Evolutionary conservation across 1,140 invertebrate species (phyloP).

Genomic region (Heliothis subflexa): DNA sequence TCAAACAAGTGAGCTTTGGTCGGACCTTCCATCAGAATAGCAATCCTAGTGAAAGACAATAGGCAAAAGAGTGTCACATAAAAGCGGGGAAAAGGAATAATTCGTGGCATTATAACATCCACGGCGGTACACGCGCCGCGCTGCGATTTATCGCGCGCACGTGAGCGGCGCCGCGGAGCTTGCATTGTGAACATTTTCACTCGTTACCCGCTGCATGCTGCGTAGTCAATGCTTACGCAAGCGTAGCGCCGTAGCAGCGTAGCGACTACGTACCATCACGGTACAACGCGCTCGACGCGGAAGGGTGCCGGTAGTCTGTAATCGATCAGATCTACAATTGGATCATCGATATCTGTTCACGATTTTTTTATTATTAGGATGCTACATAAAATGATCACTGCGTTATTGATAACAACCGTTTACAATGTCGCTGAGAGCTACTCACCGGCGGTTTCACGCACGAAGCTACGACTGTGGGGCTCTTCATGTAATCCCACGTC

Average conservation of each 20-base stretch:
- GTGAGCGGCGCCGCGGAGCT: slow-evolving; percentile 57
- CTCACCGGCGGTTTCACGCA: background rate
- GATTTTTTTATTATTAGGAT: no score
- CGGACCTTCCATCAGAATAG: slow-evolving; percentile 23
- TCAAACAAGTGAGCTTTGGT: background rate
- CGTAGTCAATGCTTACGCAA: background rate
- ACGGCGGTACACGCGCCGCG: slow-evolving; percentile 63
- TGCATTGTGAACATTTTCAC: background rate
- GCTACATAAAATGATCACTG: background rate
- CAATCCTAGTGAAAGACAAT: background rate
- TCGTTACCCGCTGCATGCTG: background rate
- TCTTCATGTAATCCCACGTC: slow-evolving; percentile 23
- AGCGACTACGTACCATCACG: background rate
- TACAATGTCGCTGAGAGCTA: background rate
- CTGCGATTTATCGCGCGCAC: slow-evolving; percentile 62
- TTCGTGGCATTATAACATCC: slow-evolving; percentile 69
- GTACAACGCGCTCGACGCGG: no score
- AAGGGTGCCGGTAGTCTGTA: no score
- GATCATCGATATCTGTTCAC: no score
- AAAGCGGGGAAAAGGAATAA: slow-evolving; percentile 65
- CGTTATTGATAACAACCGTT: background rate
- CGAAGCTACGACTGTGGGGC: slow-evolving; percentile 38
- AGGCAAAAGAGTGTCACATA: slow-evolving; percentile 53
- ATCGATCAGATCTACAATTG: no score
- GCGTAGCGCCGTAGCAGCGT: background rate